Base-by-base conservation (phyloP, 2,113 vertebrate genomes). In the Brachyistius frenatus region DNA sequence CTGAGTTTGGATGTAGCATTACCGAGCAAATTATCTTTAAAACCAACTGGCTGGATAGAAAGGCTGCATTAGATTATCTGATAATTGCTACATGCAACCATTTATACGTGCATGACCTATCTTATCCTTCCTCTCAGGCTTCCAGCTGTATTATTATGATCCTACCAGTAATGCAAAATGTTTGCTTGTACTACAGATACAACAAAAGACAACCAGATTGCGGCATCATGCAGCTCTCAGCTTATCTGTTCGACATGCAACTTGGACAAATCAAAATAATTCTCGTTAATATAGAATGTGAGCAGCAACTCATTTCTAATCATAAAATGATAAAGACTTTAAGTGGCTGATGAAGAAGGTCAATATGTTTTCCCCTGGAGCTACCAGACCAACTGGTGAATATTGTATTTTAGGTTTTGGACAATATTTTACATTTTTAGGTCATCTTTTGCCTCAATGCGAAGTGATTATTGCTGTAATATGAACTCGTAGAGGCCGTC, bases 1-100 rank as follows among this genome's bases (percentile, higher is more conserved):
- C 81, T 66, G 74, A 66, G 71, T 86, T 80, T 64, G 67, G 41
- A 69, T 82, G 55, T n/a, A 58, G 56, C 49, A 33, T 37, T 63
- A 52, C 54, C 56, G 32, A 44, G 44, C 47, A 66, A 62, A 85
- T 60, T 33, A 82, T 83, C 80, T 55, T 44, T 76, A 74, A 71
- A 80, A 66, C 32, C 66, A 52, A 73, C 37, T 47, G 73, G 31
- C 58, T 61, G 41, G 32, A 62, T 23, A 31, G 53, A 66, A 31
- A 47, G 32, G n/a, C 30, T n/a, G 49, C 11, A 52, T 36, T 70
- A 3, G 31, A 11, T 64, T 52, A 53, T 84, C 49, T 72, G 35
- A 62, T 55, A 53, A 66, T 36, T 58, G 60, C 36, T 31, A 41
- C 62, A 73, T 11, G 44, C 30, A 50, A 53, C 76, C 54, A 52